Evolutionary conservation across 2,797 vertebrate genomes (phyloP).

Genomic region (Phylloscopus collybita): DNA sequence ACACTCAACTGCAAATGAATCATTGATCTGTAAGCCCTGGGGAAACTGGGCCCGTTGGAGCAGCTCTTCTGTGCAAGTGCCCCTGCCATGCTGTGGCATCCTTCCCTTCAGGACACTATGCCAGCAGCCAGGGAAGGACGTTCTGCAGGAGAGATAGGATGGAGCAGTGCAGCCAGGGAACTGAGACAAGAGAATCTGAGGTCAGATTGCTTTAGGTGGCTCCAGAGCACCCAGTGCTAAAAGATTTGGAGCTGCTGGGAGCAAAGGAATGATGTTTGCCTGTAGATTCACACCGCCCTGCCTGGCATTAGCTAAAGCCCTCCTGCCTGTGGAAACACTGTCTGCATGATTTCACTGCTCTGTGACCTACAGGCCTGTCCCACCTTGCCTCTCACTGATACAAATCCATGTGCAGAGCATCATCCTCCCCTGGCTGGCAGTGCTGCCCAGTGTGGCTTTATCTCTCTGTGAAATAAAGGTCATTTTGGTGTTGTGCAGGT

Average conservation of each 20-base stretch:
- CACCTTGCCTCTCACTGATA: neutral
- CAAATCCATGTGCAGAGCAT: neutral
- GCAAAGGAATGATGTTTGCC: neutral
- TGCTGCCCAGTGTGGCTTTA: neutral
- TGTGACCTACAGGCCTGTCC: neutral
- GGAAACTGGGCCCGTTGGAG: neutral
- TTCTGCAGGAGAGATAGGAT: neutral
- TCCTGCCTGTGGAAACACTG: neutral
- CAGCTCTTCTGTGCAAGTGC: neutral
- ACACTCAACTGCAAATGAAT: neutral
- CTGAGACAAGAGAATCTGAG: neutral
- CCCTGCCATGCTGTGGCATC: neutral
- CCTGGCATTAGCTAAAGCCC: neutral
- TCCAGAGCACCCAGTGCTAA: neutral
- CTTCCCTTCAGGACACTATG: neutral
- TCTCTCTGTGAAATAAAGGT: conserved; percentile 42
- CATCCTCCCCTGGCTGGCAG: neutral
- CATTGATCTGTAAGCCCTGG: neutral
- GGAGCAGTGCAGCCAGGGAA: neutral
- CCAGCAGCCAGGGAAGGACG: neutral
- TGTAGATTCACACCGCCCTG: neutral
- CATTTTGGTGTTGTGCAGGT: conserved; percentile 23
- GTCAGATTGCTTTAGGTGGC: neutral
- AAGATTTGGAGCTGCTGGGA: neutral
- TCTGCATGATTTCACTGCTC: neutral